These are phyloP conservation scores for Catharus minimus DNA, from an alignment of 2,113 vertebrate species.

Conservation along the genomic window DNA sequence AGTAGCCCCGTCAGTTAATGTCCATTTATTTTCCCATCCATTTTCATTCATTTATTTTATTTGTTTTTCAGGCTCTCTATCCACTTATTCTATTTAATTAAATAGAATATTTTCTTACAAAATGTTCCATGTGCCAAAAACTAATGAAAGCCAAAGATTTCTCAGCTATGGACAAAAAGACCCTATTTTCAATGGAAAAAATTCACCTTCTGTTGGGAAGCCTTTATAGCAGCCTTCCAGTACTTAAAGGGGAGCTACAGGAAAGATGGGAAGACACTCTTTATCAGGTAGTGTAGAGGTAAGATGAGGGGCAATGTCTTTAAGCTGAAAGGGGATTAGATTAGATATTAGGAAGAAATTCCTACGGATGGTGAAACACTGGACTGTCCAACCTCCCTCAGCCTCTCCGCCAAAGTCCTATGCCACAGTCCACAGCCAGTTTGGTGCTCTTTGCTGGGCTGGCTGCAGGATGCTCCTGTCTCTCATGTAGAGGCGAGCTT, in stretches of 20 bases:
- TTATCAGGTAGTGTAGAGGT: not conserved
- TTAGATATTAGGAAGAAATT: not conserved
- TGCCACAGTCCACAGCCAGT: not conserved
- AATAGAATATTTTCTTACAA: conserved; percentile 6
- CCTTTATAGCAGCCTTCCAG: not conserved
- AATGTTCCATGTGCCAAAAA: not conserved
- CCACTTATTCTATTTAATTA: not conserved
- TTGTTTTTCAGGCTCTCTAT: not conserved
- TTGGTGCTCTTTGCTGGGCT: not conserved
- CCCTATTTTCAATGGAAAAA: not conserved
- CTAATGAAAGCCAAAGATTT: not conserved
- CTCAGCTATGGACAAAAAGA: not conserved
- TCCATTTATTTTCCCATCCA: not conserved
- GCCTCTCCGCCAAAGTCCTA: not conserved
- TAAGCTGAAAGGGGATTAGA: not conserved
- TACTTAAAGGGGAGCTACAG: not conserved
- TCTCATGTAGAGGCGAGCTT: not conserved
- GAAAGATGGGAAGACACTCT: not conserved
- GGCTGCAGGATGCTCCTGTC: not conserved
- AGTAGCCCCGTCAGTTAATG: not conserved
- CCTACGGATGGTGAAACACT: not conserved
- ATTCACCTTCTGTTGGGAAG: not conserved
- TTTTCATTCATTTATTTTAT: not conserved
- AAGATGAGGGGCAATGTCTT: not conserved
- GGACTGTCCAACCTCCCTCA: not conserved